A percentile compares a stretch with the other conserved stretches of the same genome.
These are phyloP conservation scores for Patiria miniata DNA, from an alignment of 35 echinoderm and acorn worm genomes.

Conservation along the genomic window DNA sequence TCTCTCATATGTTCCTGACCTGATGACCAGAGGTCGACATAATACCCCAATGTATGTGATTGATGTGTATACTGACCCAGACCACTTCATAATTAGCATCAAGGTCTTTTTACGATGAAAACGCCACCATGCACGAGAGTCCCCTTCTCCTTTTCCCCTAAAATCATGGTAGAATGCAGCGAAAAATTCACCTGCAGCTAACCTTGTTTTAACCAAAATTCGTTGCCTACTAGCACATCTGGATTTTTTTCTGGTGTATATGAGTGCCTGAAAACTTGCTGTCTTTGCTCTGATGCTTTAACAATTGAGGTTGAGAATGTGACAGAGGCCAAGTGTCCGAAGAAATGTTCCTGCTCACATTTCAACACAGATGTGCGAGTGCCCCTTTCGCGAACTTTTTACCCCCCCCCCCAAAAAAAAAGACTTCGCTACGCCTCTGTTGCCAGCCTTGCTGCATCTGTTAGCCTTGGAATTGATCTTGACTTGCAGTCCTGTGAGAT, in stretches of 20 bases:
- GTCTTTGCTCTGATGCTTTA: not conserved
- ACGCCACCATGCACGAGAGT: not conserved
- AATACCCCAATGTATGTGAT: not conserved
- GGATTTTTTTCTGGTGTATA: not conserved
- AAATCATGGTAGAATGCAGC: constrained; percentile 13
- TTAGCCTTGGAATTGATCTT: too few relatives aligned
- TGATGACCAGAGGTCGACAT: constrained; percentile 21
- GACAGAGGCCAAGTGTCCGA: too few relatives aligned
- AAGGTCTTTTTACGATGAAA: not conserved
- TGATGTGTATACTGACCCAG: constrained; percentile 14
- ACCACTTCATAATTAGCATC: not conserved
- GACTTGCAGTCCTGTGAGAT: too few relatives aligned
- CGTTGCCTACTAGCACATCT: constrained; percentile 15
- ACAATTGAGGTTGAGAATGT: constrained; percentile 8
- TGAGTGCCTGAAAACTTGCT: not conserved
- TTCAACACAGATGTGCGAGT: too few relatives aligned
- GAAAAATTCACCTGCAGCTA: constrained; percentile 11
- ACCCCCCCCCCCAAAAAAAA: too few relatives aligned
- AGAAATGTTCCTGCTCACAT: too few relatives aligned
- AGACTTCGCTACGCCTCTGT: too few relatives aligned
- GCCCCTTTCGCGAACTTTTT: too few relatives aligned
- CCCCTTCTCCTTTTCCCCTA: not conserved
- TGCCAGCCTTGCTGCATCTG: too few relatives aligned
- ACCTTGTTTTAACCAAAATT: constrained; percentile 12
- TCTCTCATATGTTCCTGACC: not conserved